These are phyloP conservation scores for Aphelocoma californica DNA, from an alignment of 2,797 vertebrate species.

Conservation along the genomic window DNA sequence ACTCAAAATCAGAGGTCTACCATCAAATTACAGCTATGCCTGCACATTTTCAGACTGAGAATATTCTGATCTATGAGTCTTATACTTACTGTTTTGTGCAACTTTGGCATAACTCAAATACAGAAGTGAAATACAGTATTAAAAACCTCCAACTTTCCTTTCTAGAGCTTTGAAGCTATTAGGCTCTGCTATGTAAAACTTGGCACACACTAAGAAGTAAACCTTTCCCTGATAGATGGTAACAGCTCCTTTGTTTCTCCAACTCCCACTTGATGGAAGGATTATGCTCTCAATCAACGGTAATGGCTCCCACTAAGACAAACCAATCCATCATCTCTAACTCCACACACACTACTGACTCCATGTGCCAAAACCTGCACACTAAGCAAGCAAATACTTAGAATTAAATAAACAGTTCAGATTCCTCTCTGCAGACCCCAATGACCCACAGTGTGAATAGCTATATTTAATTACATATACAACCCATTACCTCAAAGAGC, in stretches of 20 bases:
- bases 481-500: neutral
- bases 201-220: neutral
- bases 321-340: neutral
- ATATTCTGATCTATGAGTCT: neutral
- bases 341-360: neutral
- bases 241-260: conserved; percentile 19
- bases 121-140: neutral
- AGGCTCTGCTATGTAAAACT: neutral
- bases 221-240: neutral
- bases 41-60: neutral
- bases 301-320: neutral
- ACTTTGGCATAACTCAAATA: neutral
- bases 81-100: neutral
- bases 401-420: neutral
- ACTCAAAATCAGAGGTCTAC: neutral
- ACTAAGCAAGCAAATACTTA: neutral
- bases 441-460: neutral
- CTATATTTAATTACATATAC: neutral
- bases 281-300: neutral
- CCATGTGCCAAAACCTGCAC: neutral
- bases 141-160: neutral
- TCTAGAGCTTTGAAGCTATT: neutral
- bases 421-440: neutral
- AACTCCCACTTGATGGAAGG: neutral
- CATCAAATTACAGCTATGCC: neutral